phyloP scores from a whole-genome alignment of 2,797 vertebrate species.

The Scolopax bukidnonensis region DNA sequence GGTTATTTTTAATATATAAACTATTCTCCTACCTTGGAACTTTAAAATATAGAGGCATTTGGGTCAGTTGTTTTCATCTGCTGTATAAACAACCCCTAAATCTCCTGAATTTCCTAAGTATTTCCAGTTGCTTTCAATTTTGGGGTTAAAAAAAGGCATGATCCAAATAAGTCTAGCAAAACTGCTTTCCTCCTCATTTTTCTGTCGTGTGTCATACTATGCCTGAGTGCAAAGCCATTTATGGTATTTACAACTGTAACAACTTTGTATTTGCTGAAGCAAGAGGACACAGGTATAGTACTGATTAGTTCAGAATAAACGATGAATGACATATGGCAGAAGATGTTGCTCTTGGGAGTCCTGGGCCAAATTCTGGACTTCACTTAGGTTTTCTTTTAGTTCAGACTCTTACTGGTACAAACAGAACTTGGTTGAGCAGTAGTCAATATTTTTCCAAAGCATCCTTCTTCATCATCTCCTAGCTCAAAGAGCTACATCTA shows the following conservation, averaged over 20 bases:
- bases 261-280: not conserved
- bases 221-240: not conserved
- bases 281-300: not conserved
- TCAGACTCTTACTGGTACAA: not conserved
- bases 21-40: slow-evolving; percentile 1
- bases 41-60: slow-evolving; percentile 49
- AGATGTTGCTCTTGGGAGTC: not conserved
- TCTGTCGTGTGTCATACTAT: not conserved
- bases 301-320: not conserved
- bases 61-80: slow-evolving; percentile 54
- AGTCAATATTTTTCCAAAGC: not conserved
- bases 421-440: not conserved
- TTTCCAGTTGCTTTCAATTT: slow-evolving; percentile 58
- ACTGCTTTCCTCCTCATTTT: not conserved
- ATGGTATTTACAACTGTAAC: not conserved
- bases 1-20: slow-evolving; percentile 57
- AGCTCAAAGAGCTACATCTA: not conserved
- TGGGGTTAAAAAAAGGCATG: not conserved
- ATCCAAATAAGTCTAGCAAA: not conserved
- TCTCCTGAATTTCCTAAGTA: slow-evolving; percentile 38
- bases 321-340: not conserved
- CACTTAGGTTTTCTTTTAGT: not conserved
- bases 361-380: not conserved
- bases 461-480: not conserved
- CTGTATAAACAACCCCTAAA: slow-evolving; percentile 46